phyloP scores from a whole-genome alignment of 2,888 invertebrate species.

The Agrochola macilenta region DNA sequence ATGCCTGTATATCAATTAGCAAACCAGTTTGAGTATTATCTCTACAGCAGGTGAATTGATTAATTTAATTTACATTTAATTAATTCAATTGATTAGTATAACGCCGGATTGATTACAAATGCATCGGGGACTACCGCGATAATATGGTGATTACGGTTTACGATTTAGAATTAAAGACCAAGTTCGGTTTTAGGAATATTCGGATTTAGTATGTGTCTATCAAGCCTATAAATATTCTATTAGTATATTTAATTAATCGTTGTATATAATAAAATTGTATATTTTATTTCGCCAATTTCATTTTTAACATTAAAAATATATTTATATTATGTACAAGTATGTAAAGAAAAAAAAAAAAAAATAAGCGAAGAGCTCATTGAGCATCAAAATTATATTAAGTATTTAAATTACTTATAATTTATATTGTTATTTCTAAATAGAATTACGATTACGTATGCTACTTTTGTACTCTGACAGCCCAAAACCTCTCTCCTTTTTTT shows the following conservation, averaged over 20 bases:
- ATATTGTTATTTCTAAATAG: not conserved
- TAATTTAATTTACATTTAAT: slow-evolving; percentile 49
- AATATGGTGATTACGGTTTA: slow-evolving; percentile 7
- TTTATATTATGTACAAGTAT: too few species aligned
- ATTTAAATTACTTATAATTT: too few species aligned
- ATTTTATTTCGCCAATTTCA: too few species aligned
- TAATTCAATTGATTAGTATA: slow-evolving; percentile 36
- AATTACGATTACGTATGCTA: not conserved
- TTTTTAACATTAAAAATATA: too few species aligned
- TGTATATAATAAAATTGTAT: not conserved
- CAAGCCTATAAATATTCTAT: not conserved
- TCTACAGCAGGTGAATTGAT: slow-evolving; percentile 42
- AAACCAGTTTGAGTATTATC: slow-evolving; percentile 51
- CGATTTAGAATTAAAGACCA: slow-evolving; percentile 22
- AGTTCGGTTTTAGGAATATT: slow-evolving; percentile 1
- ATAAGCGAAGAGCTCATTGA: too few species aligned
- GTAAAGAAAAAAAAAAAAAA: too few species aligned
- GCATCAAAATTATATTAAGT: too few species aligned
- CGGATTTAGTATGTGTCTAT: not conserved
- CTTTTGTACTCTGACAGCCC: not conserved
- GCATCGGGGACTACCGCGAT: slow-evolving; percentile 44
- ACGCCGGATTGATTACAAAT: slow-evolving; percentile 38
- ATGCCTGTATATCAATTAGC: slow-evolving; percentile 11
- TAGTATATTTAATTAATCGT: not conserved
- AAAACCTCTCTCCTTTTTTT: not conserved